A percentile compares a stretch with the other conserved stretches of the same genome.
phyloP scores from a whole-genome alignment of 2,113 vertebrate genomes.

The Mormyrus iriodes region DNA sequence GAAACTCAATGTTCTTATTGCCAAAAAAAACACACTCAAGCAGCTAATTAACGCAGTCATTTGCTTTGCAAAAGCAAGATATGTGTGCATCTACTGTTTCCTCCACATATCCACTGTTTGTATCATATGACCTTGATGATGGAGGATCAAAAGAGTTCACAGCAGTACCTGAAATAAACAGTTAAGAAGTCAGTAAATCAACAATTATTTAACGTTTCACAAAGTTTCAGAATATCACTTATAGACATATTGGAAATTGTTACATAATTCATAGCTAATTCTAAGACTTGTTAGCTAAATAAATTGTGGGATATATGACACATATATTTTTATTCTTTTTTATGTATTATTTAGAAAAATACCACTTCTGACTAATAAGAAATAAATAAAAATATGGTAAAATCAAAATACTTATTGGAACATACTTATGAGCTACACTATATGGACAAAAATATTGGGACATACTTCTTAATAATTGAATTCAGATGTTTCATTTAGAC shows the following conservation, averaged over 20 bases:
- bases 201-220: neutral
- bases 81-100: neutral
- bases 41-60: neutral
- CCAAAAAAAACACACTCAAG: neutral
- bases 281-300: neutral
- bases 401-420: too few relatives aligned
- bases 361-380: neutral
- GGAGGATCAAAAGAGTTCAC: neutral
- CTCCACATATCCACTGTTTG: constrained; percentile 3
- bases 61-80: constrained; percentile 14
- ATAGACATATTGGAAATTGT: neutral
- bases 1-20: neutral
- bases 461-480: neutral
- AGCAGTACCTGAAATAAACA: neutral
- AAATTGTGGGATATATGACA: neutral
- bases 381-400: neutral
- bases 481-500: neutral
- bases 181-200: neutral
- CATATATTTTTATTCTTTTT: too few relatives aligned
- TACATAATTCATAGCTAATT: neutral
- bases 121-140: neutral
- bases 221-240: neutral
- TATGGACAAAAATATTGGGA: neutral
- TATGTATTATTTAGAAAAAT: neutral
- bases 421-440: neutral